These are phyloP conservation scores for Eristalinus sepulchralis DNA, from an alignment of 2,888 invertebrate species.

Conservation along the genomic window DNA sequence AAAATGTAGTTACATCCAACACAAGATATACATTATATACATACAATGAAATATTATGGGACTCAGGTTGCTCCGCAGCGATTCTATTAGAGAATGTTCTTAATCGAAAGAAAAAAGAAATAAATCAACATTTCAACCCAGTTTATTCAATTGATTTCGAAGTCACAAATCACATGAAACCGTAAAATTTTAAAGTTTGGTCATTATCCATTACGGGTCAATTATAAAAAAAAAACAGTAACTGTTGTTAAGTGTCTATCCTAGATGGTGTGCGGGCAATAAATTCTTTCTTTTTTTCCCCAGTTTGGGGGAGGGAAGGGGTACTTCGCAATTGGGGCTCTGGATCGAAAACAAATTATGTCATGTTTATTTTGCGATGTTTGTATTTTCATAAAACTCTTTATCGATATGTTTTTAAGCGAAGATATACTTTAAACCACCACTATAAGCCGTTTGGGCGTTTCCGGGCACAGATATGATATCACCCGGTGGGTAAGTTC, in stretches of 20 bases:
- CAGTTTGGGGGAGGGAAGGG: too few species aligned
- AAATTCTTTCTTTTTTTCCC: too few species aligned
- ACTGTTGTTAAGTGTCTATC: constrained; percentile 1
- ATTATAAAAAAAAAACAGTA: constrained; percentile 30
- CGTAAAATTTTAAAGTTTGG: constrained; percentile 16
- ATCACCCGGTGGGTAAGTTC: too few species aligned
- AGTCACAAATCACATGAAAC: neutral
- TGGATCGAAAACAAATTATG: neutral
- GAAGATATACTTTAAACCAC: too few species aligned
- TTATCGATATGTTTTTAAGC: too few species aligned
- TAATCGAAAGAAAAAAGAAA: neutral
- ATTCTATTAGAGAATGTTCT: constrained; percentile 36
- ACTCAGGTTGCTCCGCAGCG: constrained; percentile 64
- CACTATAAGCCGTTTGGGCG: too few species aligned
- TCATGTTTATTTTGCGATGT: neutral
- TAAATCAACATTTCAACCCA: constrained; percentile 12
- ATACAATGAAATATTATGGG: constrained; percentile 44
- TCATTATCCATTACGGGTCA: constrained; percentile 50
- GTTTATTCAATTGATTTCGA: neutral
- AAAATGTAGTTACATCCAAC: constrained; percentile 9
- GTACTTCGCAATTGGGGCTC: neutral
- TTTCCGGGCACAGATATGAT: too few species aligned
- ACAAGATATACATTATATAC: constrained; percentile 34
- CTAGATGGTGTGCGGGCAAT: neutral
- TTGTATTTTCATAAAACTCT: too few species aligned